Evolutionary conservation across 2,888 invertebrate species (phyloP).

Genomic region (Chloromyia formosa): DNA sequence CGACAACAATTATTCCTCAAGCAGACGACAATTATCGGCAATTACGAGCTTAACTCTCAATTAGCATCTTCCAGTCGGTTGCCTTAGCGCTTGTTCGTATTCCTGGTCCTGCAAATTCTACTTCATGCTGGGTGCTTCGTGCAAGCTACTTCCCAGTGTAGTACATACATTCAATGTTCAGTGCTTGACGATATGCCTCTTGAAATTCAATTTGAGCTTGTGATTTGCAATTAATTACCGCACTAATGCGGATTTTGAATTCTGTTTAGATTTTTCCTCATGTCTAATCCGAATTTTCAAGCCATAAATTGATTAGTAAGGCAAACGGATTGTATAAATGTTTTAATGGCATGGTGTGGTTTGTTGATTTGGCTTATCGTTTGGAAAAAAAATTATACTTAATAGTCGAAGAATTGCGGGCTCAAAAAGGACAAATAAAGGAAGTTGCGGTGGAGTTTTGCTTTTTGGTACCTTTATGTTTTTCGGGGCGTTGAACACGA

Average conservation of each 20-base stretch:
- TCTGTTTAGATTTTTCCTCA: slow-evolving; percentile 27
- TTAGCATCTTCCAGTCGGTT: slow-evolving; percentile 40
- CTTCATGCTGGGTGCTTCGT: background rate
- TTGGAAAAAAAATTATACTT: no score
- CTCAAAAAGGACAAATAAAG: no score
- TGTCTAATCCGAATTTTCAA: background rate
- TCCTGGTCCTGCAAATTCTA: slow-evolving; percentile 13
- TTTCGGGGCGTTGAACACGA: no score
- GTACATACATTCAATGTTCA: background rate
- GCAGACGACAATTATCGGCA: slow-evolving; percentile 43
- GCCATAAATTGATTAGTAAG: slow-evolving; percentile 6
- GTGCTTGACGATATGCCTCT: slow-evolving; percentile 34
- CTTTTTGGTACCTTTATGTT: no score
- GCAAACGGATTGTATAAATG: slow-evolving; percentile 13
- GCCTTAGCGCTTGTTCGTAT: slow-evolving; percentile 4
- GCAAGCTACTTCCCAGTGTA: background rate
- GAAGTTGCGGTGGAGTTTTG: no score
- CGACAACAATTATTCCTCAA: slow-evolving; percentile 34
- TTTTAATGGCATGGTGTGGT: background rate
- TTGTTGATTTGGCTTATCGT: no score
- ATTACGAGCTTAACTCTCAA: slow-evolving; percentile 42
- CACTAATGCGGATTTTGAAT: slow-evolving; percentile 35
- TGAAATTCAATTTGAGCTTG: slow-evolving; percentile 44
- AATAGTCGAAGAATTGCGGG: no score
- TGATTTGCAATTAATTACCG: slow-evolving; percentile 43